phyloP scores from a whole-genome alignment of 2,888 invertebrate genomes.

The Heteropelma amictum region DNA sequence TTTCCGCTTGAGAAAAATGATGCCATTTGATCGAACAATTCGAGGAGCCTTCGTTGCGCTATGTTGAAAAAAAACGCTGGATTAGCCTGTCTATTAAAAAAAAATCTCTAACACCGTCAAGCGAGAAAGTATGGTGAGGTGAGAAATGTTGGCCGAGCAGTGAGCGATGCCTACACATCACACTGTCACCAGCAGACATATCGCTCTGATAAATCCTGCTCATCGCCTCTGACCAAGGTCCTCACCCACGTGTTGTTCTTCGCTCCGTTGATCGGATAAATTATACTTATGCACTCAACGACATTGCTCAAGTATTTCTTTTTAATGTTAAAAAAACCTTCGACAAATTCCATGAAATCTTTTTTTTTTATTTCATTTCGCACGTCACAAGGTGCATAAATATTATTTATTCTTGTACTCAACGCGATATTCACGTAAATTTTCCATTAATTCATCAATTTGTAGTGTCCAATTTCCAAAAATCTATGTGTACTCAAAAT shows the following conservation, averaged over 20 bases:
- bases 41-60: constrained; percentile 57
- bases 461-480: too few relatives aligned
- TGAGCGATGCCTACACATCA: constrained; percentile 75
- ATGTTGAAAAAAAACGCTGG: constrained; percentile 30
- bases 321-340: not conserved
- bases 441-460: too few relatives aligned
- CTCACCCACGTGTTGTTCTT: constrained; percentile 61
- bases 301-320: not conserved
- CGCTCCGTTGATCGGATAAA: constrained; percentile 37
- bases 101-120: constrained; percentile 56
- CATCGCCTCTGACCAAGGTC: constrained; percentile 27
- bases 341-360: not conserved
- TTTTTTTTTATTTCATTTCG: not conserved
- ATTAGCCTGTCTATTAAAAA: constrained; percentile 34
- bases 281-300: constrained; percentile 9
- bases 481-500: too few relatives aligned
- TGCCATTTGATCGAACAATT: constrained; percentile 71
- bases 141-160: constrained; percentile 71
- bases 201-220: constrained; percentile 73
- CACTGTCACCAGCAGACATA: constrained; percentile 74
- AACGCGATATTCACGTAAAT: too few relatives aligned
- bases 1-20: constrained; percentile 62
- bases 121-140: constrained; percentile 59
- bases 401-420: too few relatives aligned
- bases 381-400: too few relatives aligned